These are phyloP conservation scores for Polyodon spathula DNA, from an alignment of 2,113 vertebrate species.

Conservation along the genomic window DNA sequence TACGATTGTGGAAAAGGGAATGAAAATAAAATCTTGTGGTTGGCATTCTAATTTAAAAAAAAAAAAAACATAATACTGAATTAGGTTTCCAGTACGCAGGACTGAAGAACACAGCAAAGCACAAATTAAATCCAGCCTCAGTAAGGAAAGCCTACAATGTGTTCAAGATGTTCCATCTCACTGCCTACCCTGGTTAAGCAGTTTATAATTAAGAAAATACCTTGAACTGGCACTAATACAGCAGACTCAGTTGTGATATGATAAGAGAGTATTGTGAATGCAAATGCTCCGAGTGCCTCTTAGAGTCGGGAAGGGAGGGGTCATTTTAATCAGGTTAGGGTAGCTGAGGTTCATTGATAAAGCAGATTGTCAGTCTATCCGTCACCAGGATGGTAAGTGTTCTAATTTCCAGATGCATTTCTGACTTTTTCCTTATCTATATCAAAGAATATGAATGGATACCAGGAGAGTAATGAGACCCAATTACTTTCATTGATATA, in stretches of 20 bases:
- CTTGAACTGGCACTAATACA: slow-evolving; percentile 34
- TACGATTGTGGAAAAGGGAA: not conserved
- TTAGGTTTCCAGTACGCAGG: slow-evolving; percentile 1
- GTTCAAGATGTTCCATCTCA: slow-evolving; percentile 27
- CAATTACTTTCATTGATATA: too few species aligned
- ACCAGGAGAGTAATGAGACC: too few species aligned
- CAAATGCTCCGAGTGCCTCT: slow-evolving; percentile 3
- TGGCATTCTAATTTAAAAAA: slow-evolving; percentile 2
- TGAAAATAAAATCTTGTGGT: not conserved
- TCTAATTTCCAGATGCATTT: not conserved
- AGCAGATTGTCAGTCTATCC: not conserved
- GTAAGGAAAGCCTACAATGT: slow-evolving; percentile 20
- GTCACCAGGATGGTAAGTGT: slow-evolving; percentile 10
- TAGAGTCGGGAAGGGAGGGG: slow-evolving; percentile 28
- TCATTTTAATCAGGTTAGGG: slow-evolving; percentile 31
- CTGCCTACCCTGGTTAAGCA: slow-evolving; percentile 40
- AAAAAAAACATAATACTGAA: not conserved
- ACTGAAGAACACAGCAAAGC: slow-evolving; percentile 2
- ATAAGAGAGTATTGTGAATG: slow-evolving; percentile 28
- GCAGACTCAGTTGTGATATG: slow-evolving; percentile 26
- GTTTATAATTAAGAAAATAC: slow-evolving; percentile 39
- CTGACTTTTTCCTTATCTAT: too few species aligned
- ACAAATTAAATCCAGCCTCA: slow-evolving; percentile 23
- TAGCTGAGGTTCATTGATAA: slow-evolving; percentile 3
- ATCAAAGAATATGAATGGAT: too few species aligned